Conservation (phyloP, 1,140 invertebrate genomes). For the Conus betulinus region DNA sequence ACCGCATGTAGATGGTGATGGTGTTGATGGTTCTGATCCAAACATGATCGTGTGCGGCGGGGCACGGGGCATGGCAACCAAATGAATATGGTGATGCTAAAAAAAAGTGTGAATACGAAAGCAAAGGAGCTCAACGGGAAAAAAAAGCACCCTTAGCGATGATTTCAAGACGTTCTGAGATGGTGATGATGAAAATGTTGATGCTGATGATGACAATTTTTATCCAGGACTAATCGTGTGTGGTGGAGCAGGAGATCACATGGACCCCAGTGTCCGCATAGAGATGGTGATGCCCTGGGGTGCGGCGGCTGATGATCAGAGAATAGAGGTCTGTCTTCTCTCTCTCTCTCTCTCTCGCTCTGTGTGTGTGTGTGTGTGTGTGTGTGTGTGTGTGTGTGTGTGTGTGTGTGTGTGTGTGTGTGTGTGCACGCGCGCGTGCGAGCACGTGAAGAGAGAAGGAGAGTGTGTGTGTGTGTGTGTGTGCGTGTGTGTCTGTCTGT, state of each 20-base stretch:
- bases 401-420: background rate
- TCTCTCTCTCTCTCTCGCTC: background rate
- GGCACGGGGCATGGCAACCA: background rate
- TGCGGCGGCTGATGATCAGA: conserved; percentile 34
- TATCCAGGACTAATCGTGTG: conserved; percentile 23
- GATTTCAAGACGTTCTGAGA: too few relatives aligned
- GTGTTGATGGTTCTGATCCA: too few relatives aligned
- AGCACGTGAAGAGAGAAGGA: too few relatives aligned
- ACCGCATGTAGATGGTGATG: conserved; percentile 27
- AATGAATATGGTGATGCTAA: too few relatives aligned
- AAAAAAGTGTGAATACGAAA: too few relatives aligned
- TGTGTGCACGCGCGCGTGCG: too few relatives aligned
- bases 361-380: conserved; percentile 10
- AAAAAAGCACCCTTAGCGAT: too few relatives aligned
- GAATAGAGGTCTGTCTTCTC: conserved; percentile 8
- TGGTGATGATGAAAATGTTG: background rate
- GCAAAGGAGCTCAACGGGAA: too few relatives aligned
- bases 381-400: background rate
- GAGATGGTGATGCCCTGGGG: conserved; percentile 29
- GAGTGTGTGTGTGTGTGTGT: too few relatives aligned
- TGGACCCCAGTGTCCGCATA: conserved; percentile 26
- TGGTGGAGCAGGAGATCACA: conserved; percentile 8
- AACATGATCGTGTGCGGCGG: background rate
- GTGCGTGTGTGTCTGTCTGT: too few relatives aligned
- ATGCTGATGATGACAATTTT: background rate